Evolutionary conservation across 2,888 invertebrate genomes (phyloP), one percentile per base, ranked within the genome.

Genomic region (Sinopyrophorus schimmeli): DNA sequence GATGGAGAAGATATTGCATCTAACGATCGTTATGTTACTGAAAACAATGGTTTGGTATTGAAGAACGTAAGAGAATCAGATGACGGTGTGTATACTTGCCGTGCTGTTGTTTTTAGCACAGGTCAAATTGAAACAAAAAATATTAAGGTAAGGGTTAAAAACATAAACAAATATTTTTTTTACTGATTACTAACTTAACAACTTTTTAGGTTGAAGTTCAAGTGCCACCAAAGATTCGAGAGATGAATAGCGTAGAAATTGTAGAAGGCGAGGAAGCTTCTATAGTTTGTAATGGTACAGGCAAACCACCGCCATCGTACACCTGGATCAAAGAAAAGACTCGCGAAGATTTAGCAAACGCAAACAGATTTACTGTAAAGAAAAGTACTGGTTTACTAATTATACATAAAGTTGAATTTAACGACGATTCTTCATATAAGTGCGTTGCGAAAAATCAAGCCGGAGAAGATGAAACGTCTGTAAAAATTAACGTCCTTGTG

Each of bases 71-170:
- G 82, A 58, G 88, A 89, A 69, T 81, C 84, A 9, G 92, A 94
- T 63, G 92, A 92, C 66, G 93, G 92, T 1, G 79, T 84, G 5
- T 93, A 93, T 69, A 88, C 85, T 3, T 93, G 93, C 67, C 81
- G 90, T 30, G 93, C 92, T n/a, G 84, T 88, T 24, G 92, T 92
- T 0, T 80, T 84, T 10, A 80, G 81, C 54, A 89, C 91, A 23
- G 93, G 92, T 24, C 86, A 90, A 67, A 77, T 90, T 3, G 79
- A 83, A 38, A 86, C 86, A 59, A 81, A 86, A 50, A 80, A 82
- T 62, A 93, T 93, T 56, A 86, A 84, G 69, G 84, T 93, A 38
- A 2, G 7, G 5, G 3, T 11, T 27, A 24, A 11, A 10, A 7
- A 20, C 6, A 18, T 34, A 2, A 3, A n/a, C 11, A 2, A 27